Evolutionary conservation across 2,113 vertebrate species (phyloP), one percentile per base, ranked within the genome.

Genomic region (Motacilla alba): DNA sequence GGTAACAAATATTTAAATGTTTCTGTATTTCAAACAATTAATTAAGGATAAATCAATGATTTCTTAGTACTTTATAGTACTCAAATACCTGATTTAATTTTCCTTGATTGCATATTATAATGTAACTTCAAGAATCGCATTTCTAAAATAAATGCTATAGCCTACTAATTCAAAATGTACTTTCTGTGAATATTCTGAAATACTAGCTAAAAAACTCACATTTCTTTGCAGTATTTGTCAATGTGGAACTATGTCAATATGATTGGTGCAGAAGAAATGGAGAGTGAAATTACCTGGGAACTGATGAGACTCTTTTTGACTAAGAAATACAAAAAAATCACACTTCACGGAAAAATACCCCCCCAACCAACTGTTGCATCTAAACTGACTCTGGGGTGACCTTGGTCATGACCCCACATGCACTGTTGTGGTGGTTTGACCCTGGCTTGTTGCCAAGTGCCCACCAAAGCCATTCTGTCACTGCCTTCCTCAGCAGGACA

Each of bases 201-300:
- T 56, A 59, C 43, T 41, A 70, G 13, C 21, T 70, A 67, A 83
- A 91, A 91, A 86, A 53, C 14, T 69, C 21, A 12, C 74, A 30
- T 46, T 90, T 88, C 19, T 4, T 62, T 93, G 43, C 53, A 63
- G 11, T 70, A n/a, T 59, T 90, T 85, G 13, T n/a, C 55, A 77
- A 35, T 3, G 23, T 85, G 67, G 74, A 89, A 74, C 50, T 15
- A 23, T 79, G 39, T 63, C 18, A 0, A 37, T 68, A 24, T 56
- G 76, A 63, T 52, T 59, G 17, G 64, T 52, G 22, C 27, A 77
- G 82, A 28, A 74, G 68, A 86, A 95, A 90, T 75, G 63, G 70
- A 94, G 75, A 93, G 75, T 88, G 64, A 96, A 93, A 96, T 95
- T 95, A 86, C 56, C 35, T 85, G 26, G 22, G 75, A 94, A 74